These are phyloP conservation scores for Elaphurus davidianus DNA, from an alignment of 2,113 vertebrate species.

Conservation along the genomic window DNA sequence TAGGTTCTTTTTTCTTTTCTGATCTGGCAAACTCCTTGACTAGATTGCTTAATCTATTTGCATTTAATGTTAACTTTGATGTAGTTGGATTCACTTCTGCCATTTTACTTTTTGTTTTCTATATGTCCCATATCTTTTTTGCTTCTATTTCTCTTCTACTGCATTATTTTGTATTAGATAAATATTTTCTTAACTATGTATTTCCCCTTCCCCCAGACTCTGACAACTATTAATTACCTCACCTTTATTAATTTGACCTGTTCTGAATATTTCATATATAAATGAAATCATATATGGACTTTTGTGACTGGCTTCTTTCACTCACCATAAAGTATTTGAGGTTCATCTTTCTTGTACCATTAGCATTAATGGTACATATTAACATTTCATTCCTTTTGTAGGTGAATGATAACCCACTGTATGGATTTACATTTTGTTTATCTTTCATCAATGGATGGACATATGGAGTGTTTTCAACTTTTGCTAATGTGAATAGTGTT, in stretches of 20 bases:
- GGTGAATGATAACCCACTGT: background rate
- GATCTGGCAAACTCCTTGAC: background rate
- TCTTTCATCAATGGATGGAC: background rate
- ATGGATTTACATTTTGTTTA: background rate
- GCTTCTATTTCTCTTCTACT: background rate
- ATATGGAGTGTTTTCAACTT: background rate
- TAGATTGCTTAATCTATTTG: background rate
- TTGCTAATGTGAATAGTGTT: background rate
- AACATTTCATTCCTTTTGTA: background rate
- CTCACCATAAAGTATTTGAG: background rate
- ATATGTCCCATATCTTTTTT: background rate
- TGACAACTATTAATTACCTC: background rate
- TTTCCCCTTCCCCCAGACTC: background rate
- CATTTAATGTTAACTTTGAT: background rate
- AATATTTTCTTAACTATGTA: background rate
- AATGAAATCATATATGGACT: background rate
- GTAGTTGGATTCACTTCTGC: background rate
- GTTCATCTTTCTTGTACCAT: background rate
- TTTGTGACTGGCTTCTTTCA: background rate
- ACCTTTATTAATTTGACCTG: background rate
- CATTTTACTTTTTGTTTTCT: background rate
- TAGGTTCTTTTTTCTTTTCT: background rate
- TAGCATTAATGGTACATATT: background rate
- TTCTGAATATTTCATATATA: background rate
- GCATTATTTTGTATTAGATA: background rate